Evolutionary conservation across 1,140 invertebrate genomes (phyloP), one percentile per base, ranked within the genome.

Genomic region (Catajapyx aquilonaris): DNA sequence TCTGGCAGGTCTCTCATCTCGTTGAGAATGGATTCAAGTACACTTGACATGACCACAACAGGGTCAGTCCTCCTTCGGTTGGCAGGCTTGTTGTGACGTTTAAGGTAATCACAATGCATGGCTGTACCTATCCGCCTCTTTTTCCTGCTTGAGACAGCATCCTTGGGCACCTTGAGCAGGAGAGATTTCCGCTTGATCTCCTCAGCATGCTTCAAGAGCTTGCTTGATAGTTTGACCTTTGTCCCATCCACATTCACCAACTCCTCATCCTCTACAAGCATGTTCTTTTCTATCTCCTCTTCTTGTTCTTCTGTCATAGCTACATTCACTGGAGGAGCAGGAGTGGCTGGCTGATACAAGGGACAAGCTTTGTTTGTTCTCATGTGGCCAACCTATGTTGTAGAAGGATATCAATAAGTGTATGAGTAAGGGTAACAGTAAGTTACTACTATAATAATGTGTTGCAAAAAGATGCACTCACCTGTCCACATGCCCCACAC

Each of bases 311-410:
- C 76, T 0, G 71, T 76, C 60, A 81, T 67, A 0, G 77, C 71
- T 1, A 79, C 73, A 50, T 69, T 76, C n/a, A 76, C 63, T 1
- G 75, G 64, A n/a, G 67, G 60, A 0, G 68, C 53, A 23, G 56
- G 62, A 44, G 58, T 69, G 40, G 60, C 61, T 42, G 71, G 73
- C 22, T 84, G 79, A 54, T 94, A 96, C 28, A 90, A 55, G 0
- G 91, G 91, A 60, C 93, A 96, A 1, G 88, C 81, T 54, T 93
- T 93, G 55, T 97, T 97, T 1, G 93, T 97, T 33, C 88, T 59
- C 76, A 80, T 79, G 49, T 80, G 76, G 30, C 76, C 76, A 31
- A 69, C 64, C 51, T 51, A 45, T 48, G 35, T 38, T 23, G n/a
- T 15, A 32, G 19, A 41, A 33, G 41, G 18, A 33, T 16, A 32